Evolutionary conservation across 2,888 invertebrate species (phyloP).

Genomic region (Diarsia mendica): DNA sequence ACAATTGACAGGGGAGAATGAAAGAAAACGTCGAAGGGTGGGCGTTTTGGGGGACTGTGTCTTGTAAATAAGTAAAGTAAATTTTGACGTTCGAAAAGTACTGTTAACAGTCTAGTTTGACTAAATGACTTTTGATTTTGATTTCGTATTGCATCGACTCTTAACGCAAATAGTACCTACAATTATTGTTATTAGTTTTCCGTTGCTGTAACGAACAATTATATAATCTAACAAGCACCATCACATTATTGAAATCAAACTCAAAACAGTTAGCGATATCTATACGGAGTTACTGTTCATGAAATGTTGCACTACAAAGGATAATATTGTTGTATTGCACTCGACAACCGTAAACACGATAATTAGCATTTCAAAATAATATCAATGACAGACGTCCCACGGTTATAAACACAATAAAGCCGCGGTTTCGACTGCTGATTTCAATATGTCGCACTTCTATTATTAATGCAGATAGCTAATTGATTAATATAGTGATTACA

Average conservation of each 20-base stretch:
- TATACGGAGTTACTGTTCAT: not conserved
- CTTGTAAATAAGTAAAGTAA: no score
- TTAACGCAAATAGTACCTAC: no score
- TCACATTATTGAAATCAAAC: not conserved
- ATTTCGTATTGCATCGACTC: no score
- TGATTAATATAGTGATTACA: no score
- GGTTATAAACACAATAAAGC: not conserved
- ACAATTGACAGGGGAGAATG: no score
- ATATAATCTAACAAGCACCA: no score
- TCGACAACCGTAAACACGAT: not conserved
- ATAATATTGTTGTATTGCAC: not conserved
- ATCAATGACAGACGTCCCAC: not conserved
- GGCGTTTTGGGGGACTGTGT: no score
- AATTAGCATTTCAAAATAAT: conserved; percentile 28
- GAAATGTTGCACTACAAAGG: not conserved
- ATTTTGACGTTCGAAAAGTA: no score
- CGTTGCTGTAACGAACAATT: not conserved
- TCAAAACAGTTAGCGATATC: not conserved
- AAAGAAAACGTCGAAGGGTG: no score
- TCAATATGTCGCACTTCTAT: conserved; percentile 7
- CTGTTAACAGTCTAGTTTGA: no score
- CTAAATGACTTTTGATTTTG: no score
- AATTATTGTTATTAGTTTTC: not conserved
- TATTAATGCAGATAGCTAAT: not conserved
- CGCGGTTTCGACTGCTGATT: conserved; percentile 5